Evolutionary conservation across 2,797 vertebrate genomes (phyloP), one percentile per base, ranked within the genome.

Genomic region (Helicolenus hilgendorfi): DNA sequence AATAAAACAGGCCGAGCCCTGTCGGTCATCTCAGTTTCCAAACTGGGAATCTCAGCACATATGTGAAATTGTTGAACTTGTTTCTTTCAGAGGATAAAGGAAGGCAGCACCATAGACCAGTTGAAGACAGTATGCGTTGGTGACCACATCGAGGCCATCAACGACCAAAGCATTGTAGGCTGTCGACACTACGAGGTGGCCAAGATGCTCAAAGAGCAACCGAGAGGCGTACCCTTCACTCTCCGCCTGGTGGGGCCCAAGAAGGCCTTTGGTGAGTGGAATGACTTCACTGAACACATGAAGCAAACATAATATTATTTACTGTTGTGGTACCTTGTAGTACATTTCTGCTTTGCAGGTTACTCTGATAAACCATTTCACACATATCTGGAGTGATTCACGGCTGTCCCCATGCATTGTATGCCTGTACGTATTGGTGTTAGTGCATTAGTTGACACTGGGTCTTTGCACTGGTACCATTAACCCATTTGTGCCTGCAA

Each of bases 111-210:
- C 85, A 99, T 99, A 84, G 98, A 99, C 89, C 96, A 89, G 1
- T 94, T 99, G 70, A 97, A 98, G 89, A 94, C 93, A 0, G 98
- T 99, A 5, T 98, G 98, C 1, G 98, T 99, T n/a, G 99, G 99
- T 0, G 99, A 99, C 95, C 98, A 98, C 97, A 99, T 99, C 0
- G 99, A 99, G 91, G 98, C 98, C 93, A 99, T 99, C 93, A 99
- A 99, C 0, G 98, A 99, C 92, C 98, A 98, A 91, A 99, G 98
- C 85, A 99, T 99, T 4, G 99, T 99, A 1, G 99, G 99, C 69
- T 99, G 98, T 92, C 98, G 99, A 20, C 99, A 99, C 93, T 99
- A 99, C 0, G 99, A 99, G 93, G 99, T 99, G 63, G 99, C 99
- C 15, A 98, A 98, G 93, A 99, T 99, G 98, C 96, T 99, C 13